Evolutionary conservation across 2,113 vertebrate species (phyloP).

Genomic region (Crotalus horridus): DNA sequence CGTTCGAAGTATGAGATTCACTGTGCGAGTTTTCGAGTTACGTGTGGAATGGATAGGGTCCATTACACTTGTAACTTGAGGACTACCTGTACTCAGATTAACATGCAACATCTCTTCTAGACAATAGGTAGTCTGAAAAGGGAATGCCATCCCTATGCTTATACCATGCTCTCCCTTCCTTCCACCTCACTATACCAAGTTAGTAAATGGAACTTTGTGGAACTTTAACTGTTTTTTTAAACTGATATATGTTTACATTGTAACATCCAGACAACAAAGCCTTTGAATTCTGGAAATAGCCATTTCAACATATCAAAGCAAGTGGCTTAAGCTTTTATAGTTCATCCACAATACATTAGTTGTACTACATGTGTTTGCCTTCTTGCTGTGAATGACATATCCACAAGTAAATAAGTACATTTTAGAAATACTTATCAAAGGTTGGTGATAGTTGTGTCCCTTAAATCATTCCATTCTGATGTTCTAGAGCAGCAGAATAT

Average conservation of each 20-base stretch:
- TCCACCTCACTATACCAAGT: neutral
- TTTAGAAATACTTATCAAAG: neutral
- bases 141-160: neutral
- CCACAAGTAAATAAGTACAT: neutral
- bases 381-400: neutral
- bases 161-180: neutral
- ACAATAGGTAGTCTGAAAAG: neutral
- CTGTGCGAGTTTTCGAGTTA: too few species aligned
- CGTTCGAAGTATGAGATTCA: too few species aligned
- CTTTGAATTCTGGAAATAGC: neutral
- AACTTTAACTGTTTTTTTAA: neutral
- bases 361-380: neutral
- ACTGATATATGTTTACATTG: neutral
- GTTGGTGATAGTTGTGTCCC: neutral
- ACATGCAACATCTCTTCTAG: neutral
- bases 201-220: neutral
- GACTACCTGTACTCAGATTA: too few species aligned
- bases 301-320: neutral
- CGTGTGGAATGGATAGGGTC: too few species aligned
- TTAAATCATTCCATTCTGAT: neutral
- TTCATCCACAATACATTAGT: neutral
- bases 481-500: neutral
- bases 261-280: neutral
- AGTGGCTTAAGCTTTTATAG: neutral
- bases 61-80: too few species aligned